A percentile compares a stretch with the other conserved stretches of the same genome.
Conservation (phyloP, 1,140 invertebrate species). For the Whitmania pigra region DNA sequence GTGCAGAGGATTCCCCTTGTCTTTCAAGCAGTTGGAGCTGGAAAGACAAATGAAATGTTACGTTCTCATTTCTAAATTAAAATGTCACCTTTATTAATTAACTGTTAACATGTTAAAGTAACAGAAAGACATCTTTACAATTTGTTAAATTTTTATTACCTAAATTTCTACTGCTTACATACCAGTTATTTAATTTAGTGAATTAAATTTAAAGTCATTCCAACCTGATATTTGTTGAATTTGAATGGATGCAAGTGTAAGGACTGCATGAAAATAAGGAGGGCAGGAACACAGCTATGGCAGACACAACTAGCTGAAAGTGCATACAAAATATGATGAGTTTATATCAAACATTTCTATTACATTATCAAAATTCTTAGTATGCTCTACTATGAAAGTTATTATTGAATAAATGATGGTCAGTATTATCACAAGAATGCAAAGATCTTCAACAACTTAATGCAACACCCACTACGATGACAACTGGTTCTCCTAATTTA, state of each 20-base stretch:
- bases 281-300: constrained; percentile 34
- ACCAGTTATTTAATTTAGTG: too few relatives aligned
- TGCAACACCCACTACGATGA: constrained; percentile 34
- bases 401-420: background rate
- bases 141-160: too few relatives aligned
- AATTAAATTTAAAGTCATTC: too few relatives aligned
- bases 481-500: constrained; percentile 34
- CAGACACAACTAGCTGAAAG: constrained; percentile 31
- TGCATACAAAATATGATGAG: too few relatives aligned
- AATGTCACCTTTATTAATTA: too few relatives aligned
- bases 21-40: constrained; percentile 34
- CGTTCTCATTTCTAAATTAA: too few relatives aligned
- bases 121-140: too few relatives aligned
- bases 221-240: constrained; percentile 19
- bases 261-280: constrained; percentile 32
- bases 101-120: too few relatives aligned
- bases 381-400: background rate
- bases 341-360: background rate
- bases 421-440: too few relatives aligned
- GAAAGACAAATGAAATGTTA: constrained; percentile 23
- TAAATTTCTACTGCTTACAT: too few relatives aligned
- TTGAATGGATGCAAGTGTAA: constrained; percentile 31
- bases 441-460: background rate
- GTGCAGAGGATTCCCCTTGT: constrained; percentile 32
- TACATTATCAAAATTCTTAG: background rate